Conservation (phyloP, 2,888 invertebrate species). For the Pinctada fucata region DNA sequence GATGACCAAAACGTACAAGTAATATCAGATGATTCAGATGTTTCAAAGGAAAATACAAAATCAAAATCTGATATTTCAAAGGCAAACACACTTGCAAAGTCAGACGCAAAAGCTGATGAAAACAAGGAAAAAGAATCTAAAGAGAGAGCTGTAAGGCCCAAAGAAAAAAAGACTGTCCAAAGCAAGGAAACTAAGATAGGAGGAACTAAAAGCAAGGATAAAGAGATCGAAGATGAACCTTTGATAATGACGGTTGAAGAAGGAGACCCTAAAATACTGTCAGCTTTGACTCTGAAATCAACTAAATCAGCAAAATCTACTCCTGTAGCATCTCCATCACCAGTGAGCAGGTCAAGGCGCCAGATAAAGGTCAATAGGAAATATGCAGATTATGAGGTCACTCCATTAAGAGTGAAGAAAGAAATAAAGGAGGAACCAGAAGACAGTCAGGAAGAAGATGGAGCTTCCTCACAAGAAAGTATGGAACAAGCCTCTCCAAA, state of each 20-base stretch:
- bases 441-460: neutral
- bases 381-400: slow-evolving; percentile 14
- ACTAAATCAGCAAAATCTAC: neutral
- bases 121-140: neutral
- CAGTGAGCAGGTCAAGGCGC: slow-evolving; percentile 3
- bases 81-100: neutral
- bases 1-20: no score
- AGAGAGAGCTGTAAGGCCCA: neutral
- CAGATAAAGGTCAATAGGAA: slow-evolving; percentile 18
- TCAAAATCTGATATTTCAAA: no score
- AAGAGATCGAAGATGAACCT: neutral
- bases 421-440: slow-evolving; percentile 5
- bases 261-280: neutral
- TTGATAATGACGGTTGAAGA: neutral
- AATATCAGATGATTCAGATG: no score
- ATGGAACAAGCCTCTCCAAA: neutral
- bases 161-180: neutral
- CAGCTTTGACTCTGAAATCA: slow-evolving; percentile 3
- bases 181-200: neutral
- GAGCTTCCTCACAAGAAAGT: neutral
- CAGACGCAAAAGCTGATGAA: neutral
- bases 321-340: neutral
- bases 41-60: no score
- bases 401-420: slow-evolving; percentile 14
- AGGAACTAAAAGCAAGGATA: neutral